phyloP scores from a whole-genome alignment of 1,140 invertebrate species.

The Episyrphus balteatus region DNA sequence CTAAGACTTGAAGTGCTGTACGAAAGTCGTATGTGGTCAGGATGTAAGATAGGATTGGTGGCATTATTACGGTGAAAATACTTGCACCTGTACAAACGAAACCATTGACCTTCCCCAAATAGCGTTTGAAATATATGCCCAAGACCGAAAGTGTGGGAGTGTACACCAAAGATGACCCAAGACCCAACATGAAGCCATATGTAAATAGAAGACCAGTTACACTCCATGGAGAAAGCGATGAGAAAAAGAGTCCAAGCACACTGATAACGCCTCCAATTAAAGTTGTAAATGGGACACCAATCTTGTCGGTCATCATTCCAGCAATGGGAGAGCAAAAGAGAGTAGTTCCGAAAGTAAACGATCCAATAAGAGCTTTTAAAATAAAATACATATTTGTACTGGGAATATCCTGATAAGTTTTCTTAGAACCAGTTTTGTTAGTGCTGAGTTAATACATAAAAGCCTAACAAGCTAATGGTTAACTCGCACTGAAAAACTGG shows the following conservation, averaged over 20 bases:
- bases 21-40: constrained; percentile 52
- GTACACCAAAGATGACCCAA: constrained; percentile 79
- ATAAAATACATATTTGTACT: no score
- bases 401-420: no score
- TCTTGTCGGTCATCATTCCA: constrained; percentile 72
- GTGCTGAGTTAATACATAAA: no score
- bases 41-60: constrained; percentile 55
- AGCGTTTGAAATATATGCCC: constrained; percentile 80
- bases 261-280: constrained; percentile 71
- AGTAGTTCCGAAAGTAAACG: constrained; percentile 75
- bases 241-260: constrained; percentile 62
- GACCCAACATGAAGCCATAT: constrained; percentile 78
- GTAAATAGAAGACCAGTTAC: constrained; percentile 69
- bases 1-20: constrained; percentile 53
- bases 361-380: constrained; percentile 72
- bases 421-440: no score
- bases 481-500: no score
- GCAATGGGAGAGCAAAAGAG: constrained; percentile 81
- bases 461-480: no score
- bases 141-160: constrained; percentile 82
- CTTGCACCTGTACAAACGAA: constrained; percentile 85
- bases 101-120: constrained; percentile 80
- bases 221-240: constrained; percentile 60
- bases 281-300: constrained; percentile 73
- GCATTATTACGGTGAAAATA: constrained; percentile 72